Evolutionary conservation across 2,113 vertebrate genomes (phyloP), one percentile per base, ranked within the genome.

Genomic region (Hippoglossus stenolepis): DNA sequence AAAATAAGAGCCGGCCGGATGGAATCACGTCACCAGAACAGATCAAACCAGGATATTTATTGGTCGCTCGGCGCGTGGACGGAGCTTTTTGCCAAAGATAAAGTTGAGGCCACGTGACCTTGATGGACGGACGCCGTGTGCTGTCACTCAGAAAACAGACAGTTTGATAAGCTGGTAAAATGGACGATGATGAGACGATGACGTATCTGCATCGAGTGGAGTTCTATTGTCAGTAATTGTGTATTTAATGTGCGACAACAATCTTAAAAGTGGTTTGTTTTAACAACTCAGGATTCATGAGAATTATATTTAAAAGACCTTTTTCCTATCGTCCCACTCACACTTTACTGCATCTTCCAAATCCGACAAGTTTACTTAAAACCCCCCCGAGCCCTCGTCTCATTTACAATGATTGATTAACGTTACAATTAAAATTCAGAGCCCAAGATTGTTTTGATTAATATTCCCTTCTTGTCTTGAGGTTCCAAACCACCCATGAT

Each of bases 401-500:
- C 86, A 85, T 90, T 90, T 87, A 38, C 76, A 54, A 78, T 85
- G 83, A 92, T 91, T 92, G 91, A 93, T 92, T 90, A 93, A 90
- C 75, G 61, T 61, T 26, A 89, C 86, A 90, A 92, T 93, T 87
- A 90, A 83, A 86, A 90, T 87, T 83, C 87, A 87, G 61, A 1
- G 73, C 83, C 83, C 67, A 82, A 82, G 79, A 77, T 84, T 66
- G 78, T 87, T 89, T 87, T 90, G 90, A 92, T 93, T 92, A 91
- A 91, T 91, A 90, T 85, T 91, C 86, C 70, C 70, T 64, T 61
- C 81, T 85, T 89, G 86, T 91, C 94, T 93, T 86, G 90, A 93
- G 93, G 94, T 91, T 94, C 71, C 86, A 94, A 95, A 94, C 94
- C 96, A 95, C 95, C 95, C 91, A 88, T 90, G 94, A 95, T 95